These are phyloP conservation scores for Psilanteris sp. DNA, from an alignment of 1,140 invertebrate genomes.

Conservation along the genomic window DNA sequence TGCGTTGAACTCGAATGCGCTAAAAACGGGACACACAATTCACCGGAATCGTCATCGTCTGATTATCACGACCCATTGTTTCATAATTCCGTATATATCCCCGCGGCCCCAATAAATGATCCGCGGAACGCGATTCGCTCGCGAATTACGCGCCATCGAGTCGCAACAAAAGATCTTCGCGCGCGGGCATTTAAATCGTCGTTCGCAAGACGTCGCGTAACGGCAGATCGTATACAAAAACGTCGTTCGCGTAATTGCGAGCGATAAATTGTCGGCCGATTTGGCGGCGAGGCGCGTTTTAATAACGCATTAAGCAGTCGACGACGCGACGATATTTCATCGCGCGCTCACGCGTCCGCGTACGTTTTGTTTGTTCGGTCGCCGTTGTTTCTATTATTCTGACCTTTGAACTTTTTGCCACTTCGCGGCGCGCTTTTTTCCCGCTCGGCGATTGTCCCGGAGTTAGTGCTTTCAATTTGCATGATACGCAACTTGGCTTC, in stretches of 20 bases:
- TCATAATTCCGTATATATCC: constrained; percentile 5
- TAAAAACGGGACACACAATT: constrained; percentile 18
- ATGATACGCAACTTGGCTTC: no score
- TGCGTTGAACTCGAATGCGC: constrained; percentile 10
- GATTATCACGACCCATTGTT: constrained; percentile 12
- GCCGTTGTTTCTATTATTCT: no score
- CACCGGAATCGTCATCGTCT: constrained; percentile 11
- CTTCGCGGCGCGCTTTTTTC: no score
- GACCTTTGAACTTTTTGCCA: no score
- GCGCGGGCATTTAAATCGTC: no score
- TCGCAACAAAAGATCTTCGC: no score
- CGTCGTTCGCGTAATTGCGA: constrained; percentile 3
- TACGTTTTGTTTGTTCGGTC: no score
- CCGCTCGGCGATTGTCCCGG: no score
- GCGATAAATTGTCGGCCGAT: constrained; percentile 7
- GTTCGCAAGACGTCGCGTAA: constrained; percentile 4
- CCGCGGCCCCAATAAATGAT: constrained; percentile 2
- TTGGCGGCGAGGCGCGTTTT: not conserved
- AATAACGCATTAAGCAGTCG: not conserved
- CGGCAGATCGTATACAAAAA: constrained; percentile 4
- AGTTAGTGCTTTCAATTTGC: no score
- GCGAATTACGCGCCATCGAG: no score
- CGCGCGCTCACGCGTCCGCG: no score
- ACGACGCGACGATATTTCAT: constrained; percentile 11
- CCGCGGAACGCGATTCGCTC: not conserved